phyloP scores from a whole-genome alignment of 2,113 vertebrate species.

The Elephantulus edwardii region DNA sequence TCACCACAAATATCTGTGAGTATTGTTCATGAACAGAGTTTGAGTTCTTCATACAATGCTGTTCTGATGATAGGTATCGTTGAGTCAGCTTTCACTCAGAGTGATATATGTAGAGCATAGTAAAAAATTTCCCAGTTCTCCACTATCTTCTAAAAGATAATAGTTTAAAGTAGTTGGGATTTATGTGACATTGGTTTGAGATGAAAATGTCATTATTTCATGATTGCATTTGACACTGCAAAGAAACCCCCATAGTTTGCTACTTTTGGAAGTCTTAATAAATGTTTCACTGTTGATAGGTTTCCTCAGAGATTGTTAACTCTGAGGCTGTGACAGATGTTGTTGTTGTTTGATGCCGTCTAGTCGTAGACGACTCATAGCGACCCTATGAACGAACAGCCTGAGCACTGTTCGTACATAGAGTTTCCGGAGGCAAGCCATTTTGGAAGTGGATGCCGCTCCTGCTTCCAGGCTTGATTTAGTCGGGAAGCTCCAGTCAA shows the following conservation, averaged over 20 bases:
- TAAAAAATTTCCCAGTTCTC: background rate
- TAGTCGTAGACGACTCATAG: too few relatives aligned
- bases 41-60: slow-evolving; percentile 1
- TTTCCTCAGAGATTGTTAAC: background rate
- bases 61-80: background rate
- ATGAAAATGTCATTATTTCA: background rate
- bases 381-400: too few relatives aligned
- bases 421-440: too few relatives aligned
- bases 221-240: background rate
- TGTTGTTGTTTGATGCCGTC: too few relatives aligned
- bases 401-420: too few relatives aligned
- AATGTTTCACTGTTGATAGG: background rate
- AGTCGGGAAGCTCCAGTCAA: too few relatives aligned
- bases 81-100: background rate
- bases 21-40: too few relatives aligned
- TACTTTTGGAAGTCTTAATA: background rate
- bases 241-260: too few relatives aligned
- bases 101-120: background rate
- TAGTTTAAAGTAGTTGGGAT: background rate
- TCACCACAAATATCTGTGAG: background rate
- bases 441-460: too few relatives aligned
- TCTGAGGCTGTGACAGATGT: background rate
- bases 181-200: background rate
- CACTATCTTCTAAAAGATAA: background rate
- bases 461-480: too few relatives aligned